These are phyloP conservation scores for Tichodroma muraria DNA, from an alignment of 2,113 vertebrate genomes.

Conservation along the genomic window DNA sequence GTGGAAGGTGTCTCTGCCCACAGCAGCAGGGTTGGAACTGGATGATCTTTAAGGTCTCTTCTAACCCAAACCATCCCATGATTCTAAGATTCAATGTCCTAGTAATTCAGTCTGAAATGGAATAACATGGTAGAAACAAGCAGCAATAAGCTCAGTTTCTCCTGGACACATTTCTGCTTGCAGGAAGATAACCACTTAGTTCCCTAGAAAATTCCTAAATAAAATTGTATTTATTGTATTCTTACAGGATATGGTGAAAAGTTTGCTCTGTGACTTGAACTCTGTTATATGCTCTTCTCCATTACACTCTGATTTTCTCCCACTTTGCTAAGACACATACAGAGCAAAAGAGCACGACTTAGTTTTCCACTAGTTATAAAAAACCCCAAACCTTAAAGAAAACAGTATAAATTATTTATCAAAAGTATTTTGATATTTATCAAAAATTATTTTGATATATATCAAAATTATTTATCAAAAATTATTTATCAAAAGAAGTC, in stretches of 20 bases:
- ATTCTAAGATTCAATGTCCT: background rate
- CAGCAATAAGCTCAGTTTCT: background rate
- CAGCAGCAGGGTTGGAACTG: background rate
- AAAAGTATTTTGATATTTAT: too few species aligned
- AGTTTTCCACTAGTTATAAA: background rate
- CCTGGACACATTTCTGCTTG: background rate
- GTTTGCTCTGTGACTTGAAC: background rate
- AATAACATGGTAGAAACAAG: background rate
- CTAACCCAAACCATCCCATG: background rate
- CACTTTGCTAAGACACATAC: background rate
- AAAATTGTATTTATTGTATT: background rate
- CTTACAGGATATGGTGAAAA: background rate
- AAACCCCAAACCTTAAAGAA: background rate
- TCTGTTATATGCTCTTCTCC: background rate
- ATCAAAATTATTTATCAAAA: constrained; percentile 22
- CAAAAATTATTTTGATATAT: too few species aligned
- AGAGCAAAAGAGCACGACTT: background rate
- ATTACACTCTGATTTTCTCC: background rate
- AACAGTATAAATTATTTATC: constrained; percentile 11
- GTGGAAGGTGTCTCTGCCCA: background rate
- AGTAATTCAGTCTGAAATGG: background rate
- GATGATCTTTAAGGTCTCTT: background rate
- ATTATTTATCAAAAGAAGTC: constrained; percentile 22
- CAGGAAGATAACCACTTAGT: background rate
- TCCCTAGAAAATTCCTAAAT: background rate